Evolutionary conservation across 2,888 invertebrate genomes (phyloP).

Genomic region (Cremastobaeus sp.): DNA sequence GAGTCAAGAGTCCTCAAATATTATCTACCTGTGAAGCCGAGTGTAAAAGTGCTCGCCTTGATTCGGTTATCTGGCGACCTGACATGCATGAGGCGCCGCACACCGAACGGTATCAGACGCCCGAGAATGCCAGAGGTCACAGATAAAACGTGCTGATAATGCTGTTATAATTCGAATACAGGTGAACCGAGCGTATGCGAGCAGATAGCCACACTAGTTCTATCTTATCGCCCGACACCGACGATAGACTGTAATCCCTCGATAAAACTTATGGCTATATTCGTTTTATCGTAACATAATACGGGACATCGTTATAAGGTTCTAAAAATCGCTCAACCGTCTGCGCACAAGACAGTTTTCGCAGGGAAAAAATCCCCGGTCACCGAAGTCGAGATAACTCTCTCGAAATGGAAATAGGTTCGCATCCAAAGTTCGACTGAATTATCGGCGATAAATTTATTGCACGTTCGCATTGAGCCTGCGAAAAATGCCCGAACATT

Average conservation of each 20-base stretch:
- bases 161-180: slow-evolving; percentile 68
- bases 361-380: too few species aligned
- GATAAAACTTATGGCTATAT: slow-evolving; percentile 56
- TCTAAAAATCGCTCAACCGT: slow-evolving; percentile 12
- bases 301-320: slow-evolving; percentile 22
- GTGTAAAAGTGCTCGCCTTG: slow-evolving; percentile 59
- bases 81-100: slow-evolving; percentile 53
- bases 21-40: slow-evolving; percentile 56
- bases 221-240: slow-evolving; percentile 72
- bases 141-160: slow-evolving; percentile 75
- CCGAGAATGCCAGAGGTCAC: slow-evolving; percentile 74
- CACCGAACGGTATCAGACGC: slow-evolving; percentile 63
- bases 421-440: too few species aligned
- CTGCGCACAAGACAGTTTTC: too few species aligned
- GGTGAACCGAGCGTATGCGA: slow-evolving; percentile 74
- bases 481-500: too few species aligned
- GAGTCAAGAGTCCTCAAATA: slow-evolving; percentile 44
- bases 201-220: slow-evolving; percentile 69
- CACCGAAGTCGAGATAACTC: too few species aligned
- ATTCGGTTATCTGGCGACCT: slow-evolving; percentile 59
- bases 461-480: too few species aligned
- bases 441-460: too few species aligned
- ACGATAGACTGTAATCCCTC: slow-evolving; percentile 63
- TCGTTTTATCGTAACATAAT: slow-evolving; percentile 39
- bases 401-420: too few species aligned